phyloP scores from a whole-genome alignment of 2,888 invertebrate species.

The Clepsis dumicolana region DNA sequence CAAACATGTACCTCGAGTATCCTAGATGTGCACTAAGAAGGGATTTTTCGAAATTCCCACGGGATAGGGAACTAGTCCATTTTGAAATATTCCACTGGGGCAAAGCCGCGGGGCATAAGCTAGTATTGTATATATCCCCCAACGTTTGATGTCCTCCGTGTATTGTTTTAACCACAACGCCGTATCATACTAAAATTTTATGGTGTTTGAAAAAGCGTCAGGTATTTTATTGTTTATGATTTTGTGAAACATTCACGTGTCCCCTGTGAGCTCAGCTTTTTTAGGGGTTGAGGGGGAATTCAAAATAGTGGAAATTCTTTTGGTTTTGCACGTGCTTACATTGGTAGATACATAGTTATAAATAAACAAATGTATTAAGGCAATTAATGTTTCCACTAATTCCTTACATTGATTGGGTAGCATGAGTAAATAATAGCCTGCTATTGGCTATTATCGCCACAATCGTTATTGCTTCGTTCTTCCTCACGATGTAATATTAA shows the following conservation, averaged over 20 bases:
- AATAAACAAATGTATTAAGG: too few species aligned
- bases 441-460: constrained; percentile 9
- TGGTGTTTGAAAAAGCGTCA: constrained; percentile 14
- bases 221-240: constrained; percentile 13
- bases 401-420: not conserved
- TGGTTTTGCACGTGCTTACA: not conserved
- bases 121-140: not conserved
- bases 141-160: not conserved
- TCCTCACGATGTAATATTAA: not conserved
- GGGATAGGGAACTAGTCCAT: too few species aligned
- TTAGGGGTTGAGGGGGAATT: not conserved
- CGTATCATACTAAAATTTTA: constrained; percentile 29
- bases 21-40: too few species aligned
- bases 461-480: constrained; percentile 7
- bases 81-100: too few species aligned
- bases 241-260: constrained; percentile 6
- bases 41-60: too few species aligned
- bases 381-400: constrained; percentile 7
- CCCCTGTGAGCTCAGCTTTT: not conserved
- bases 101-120: too few species aligned
- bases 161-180: constrained; percentile 18
- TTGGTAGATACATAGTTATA: too few species aligned
- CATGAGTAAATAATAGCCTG: constrained; percentile 25
- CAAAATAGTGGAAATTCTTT: not conserved
- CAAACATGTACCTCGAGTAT: too few species aligned